A percentile compares a stretch with the other conserved stretches of the same genome.
These are phyloP conservation scores for Danio kyathit DNA, from an alignment of 2,797 vertebrate genomes.

Conservation along the genomic window DNA sequence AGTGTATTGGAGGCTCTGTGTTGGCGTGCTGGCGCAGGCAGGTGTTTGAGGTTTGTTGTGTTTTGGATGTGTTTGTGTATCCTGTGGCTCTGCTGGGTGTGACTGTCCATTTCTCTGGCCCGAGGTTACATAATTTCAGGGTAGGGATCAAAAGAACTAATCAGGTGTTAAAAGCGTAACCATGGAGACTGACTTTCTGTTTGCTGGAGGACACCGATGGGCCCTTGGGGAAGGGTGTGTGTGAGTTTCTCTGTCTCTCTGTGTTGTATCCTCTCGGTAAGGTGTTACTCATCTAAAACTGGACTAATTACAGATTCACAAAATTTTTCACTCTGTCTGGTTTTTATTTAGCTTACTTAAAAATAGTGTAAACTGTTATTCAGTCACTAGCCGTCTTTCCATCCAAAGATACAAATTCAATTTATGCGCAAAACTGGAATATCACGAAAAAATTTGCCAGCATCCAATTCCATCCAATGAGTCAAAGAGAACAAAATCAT, in stretches of 20 bases:
- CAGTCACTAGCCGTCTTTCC: too few relatives aligned
- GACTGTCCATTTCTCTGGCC: constrained; percentile 46
- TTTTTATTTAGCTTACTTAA: not conserved
- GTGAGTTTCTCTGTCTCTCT: constrained; percentile 55
- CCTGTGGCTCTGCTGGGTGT: constrained; percentile 49
- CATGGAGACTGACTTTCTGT: constrained; percentile 59
- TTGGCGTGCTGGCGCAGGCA: not conserved
- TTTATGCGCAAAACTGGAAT: too few relatives aligned
- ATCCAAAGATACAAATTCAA: too few relatives aligned
- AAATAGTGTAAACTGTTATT: too few relatives aligned
- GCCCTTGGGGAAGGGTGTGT: constrained; percentile 60
- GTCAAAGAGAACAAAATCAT: too few relatives aligned
- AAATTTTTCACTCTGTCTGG: not conserved
- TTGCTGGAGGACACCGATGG: constrained; percentile 55
- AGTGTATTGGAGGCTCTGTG: constrained; percentile 41
- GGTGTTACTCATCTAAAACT: constrained; percentile 34
- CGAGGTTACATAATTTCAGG: constrained; percentile 65
- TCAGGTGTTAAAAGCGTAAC: constrained; percentile 69
- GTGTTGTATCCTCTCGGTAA: constrained; percentile 51
- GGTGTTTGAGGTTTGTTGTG: constrained; percentile 34
- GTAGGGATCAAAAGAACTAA: constrained; percentile 66
- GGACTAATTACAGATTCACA: constrained; percentile 23
- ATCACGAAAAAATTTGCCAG: too few relatives aligned
- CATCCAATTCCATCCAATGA: too few relatives aligned
- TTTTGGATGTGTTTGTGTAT: constrained; percentile 38